Base-by-base conservation (phyloP, 23 tunicate genomes). In the Phallusia fumigata region DNA sequence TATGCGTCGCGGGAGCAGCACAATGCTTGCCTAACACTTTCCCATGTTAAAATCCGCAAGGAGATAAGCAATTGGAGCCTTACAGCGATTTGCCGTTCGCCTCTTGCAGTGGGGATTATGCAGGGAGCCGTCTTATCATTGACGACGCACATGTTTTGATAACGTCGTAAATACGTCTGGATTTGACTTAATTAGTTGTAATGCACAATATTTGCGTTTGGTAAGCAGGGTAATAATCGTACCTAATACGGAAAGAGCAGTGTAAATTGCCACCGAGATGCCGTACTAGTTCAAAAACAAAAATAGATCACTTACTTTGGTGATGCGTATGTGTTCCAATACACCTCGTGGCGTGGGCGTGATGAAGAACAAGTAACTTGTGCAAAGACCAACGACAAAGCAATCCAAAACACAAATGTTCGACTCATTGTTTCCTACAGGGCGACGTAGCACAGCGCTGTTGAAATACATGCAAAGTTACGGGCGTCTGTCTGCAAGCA, bases 281-380 rank as follows among this genome's bases (percentile, higher is more conserved):
- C 5, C 10, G 47, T 40, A 10, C 47, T 10, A 3, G 10, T 3
- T 40, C n/a, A 40, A 40, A 40, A 5, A 3, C 10, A 40, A 5
- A 40, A 75, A 31, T 75, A 8, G 24, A 32, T 1, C 22, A 85
- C 89, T 85, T 65, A 85, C 89, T 72, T 30, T 31, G 89, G 83
- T 19, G 89, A 34, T 64, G 65, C 65, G 40, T 33, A 65, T 16
- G 83, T 65, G 65, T 85, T 79, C 89, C 89, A 85, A 51, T 85
- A 85, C 12, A 85, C 65, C 26, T 58, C 82, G 31, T 85, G 83
- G 40, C 89, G 79, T 36, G 36, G 35, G 33, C 52, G n/a, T 10
- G 40, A 30, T 33, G n/a, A n/a, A n/a, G 64, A 40, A 28, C 34
- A 31, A 16, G 33, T 32, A 34, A 31, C 73, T 31, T 26, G 30